These are phyloP conservation scores for Campoletis sonorensis DNA, from an alignment of 1,140 invertebrate genomes.

Conservation along the genomic window DNA sequence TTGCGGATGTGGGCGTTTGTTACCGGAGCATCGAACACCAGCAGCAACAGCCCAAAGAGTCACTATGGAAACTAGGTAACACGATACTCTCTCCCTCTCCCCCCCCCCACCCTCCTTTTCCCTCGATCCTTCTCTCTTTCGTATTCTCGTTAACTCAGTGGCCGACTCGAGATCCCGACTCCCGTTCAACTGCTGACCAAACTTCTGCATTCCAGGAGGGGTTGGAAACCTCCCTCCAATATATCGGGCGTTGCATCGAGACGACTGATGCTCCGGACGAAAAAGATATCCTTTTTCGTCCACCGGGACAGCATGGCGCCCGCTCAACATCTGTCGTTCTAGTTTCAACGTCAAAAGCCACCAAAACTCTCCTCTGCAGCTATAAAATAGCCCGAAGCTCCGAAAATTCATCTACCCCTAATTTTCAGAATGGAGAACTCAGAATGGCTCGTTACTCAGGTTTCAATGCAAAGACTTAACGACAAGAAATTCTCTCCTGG, in stretches of 20 bases:
- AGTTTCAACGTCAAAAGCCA: conserved; percentile 28
- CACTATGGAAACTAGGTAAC: conserved; percentile 61
- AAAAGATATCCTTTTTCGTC: conserved; percentile 61
- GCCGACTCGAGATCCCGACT: conserved; percentile 39
- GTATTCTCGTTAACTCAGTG: conserved; percentile 45
- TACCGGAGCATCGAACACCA: conserved; percentile 59
- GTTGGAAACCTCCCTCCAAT: conserved; percentile 41
- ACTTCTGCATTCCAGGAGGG: conserved; percentile 43
- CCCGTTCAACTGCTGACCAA: conserved; percentile 17
- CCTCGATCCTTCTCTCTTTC: conserved; percentile 42
- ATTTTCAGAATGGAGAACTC: conserved; percentile 43
- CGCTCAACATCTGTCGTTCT: conserved; percentile 71
- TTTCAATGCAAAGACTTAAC: too few species aligned
- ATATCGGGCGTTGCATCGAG: conserved; percentile 22
- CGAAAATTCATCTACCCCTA: conserved; percentile 21
- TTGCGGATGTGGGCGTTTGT: conserved; percentile 69
- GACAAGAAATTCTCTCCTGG: too few species aligned
- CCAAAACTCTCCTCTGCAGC: conserved; percentile 53
- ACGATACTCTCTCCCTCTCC: conserved; percentile 60
- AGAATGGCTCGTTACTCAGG: conserved; percentile 29
- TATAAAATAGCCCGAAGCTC: conserved; percentile 13
- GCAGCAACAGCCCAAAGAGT: conserved; percentile 14
- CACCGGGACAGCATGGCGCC: conserved; percentile 63
- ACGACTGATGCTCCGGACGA: conserved; percentile 50
- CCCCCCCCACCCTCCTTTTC: too few species aligned